A percentile compares a stretch with the other conserved stretches of the same genome.
Conservation (phyloP, 2,113 vertebrate genomes). For the Eulacestoma nigropectus region DNA sequence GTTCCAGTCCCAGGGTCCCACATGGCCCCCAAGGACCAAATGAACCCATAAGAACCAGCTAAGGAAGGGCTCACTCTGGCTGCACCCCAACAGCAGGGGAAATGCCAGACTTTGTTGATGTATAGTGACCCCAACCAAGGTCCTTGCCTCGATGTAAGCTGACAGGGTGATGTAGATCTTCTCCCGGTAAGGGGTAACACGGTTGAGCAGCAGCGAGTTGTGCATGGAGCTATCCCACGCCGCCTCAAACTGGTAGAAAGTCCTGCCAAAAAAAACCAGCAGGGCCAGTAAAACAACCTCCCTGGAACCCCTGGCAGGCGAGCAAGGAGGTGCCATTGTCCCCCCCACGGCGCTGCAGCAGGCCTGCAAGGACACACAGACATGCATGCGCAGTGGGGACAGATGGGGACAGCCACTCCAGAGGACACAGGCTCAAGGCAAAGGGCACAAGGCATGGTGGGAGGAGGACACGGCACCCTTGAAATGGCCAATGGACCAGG, state of each 20-base stretch:
- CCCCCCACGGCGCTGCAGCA: not conserved
- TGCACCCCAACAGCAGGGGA: not conserved
- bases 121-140: not conserved
- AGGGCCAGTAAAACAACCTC: not conserved
- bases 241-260: slow-evolving; percentile 92
- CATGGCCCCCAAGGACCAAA: not conserved
- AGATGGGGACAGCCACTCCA: slow-evolving; percentile 31
- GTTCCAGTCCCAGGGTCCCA: not conserved
- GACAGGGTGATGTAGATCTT: slow-evolving; percentile 98
- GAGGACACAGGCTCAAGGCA: slow-evolving; percentile 28
- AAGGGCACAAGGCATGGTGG: not conserved
- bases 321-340: not conserved
- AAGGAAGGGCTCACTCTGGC: not conserved
- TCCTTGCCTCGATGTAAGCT: slow-evolving; percentile 90
- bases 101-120: not conserved
- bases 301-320: not conserved
- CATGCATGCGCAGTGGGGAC: slow-evolving; percentile 14
- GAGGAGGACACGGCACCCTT: not conserved
- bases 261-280: slow-evolving; percentile 72
- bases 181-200: slow-evolving; percentile 93
- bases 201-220: slow-evolving; percentile 93
- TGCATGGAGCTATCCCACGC: slow-evolving; percentile 99
- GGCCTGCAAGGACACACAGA: slow-evolving; percentile 25
- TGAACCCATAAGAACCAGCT: not conserved
- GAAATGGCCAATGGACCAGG: not conserved